A percentile compares a stretch with the other conserved stretches of the same genome.
Evolutionary conservation across 2,888 invertebrate species (phyloP).

Genomic region (Tetragonula carbonaria): DNA sequence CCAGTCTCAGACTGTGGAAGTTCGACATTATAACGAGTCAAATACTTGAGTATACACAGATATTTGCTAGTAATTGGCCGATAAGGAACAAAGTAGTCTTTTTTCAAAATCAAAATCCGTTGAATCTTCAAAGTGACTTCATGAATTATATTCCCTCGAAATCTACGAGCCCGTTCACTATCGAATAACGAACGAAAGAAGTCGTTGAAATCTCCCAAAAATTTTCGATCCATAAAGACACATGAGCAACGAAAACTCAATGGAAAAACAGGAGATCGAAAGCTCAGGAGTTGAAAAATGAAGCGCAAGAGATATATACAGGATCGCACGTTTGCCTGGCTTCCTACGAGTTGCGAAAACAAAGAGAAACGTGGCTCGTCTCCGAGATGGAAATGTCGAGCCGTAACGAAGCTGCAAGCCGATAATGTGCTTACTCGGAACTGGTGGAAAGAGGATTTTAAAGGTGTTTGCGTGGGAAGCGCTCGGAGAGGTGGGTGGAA

Average conservation of each 20-base stretch:
- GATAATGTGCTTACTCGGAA: slow-evolving; percentile 66
- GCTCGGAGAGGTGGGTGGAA: background rate
- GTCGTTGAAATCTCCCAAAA: background rate
- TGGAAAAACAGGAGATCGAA: no score
- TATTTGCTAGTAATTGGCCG: background rate
- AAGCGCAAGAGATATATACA: background rate
- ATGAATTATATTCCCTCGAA: background rate
- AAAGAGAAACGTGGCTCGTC: slow-evolving; percentile 3
- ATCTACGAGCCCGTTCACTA: background rate
- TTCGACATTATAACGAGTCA: background rate
- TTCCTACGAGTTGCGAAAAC: slow-evolving; percentile 21
- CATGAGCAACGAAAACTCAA: background rate
- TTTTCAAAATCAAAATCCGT: background rate
- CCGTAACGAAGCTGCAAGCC: slow-evolving; percentile 62
- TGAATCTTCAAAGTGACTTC: background rate
- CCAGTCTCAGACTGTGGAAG: no score
- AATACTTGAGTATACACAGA: background rate
- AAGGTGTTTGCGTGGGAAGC: slow-evolving; percentile 20
- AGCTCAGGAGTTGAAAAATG: background rate
- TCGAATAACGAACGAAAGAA: slow-evolving; percentile 19
- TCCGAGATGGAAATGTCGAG: slow-evolving; percentile 41
- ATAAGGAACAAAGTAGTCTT: background rate
- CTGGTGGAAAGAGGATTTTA: slow-evolving; percentile 47
- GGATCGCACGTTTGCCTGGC: slow-evolving; percentile 21
- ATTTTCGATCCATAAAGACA: background rate